Evolutionary conservation across 2,888 invertebrate species (phyloP), one percentile per base, ranked within the genome.

Genomic region (Anticlea derivata): DNA sequence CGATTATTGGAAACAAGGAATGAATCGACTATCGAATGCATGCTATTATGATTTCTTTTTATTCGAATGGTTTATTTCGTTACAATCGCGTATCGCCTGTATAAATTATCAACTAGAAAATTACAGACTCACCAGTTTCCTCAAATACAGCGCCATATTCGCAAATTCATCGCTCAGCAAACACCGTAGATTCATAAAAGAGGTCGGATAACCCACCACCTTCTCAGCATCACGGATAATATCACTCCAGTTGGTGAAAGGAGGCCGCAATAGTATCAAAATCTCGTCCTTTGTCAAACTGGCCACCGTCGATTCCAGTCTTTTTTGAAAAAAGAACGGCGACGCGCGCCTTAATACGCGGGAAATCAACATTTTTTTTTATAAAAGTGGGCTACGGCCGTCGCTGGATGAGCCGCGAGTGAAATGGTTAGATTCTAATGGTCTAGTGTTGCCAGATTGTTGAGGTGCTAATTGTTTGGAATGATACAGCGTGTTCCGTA

Each of bases 111-210:
- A n/a, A n/a, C n/a, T n/a, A n/a, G n/a, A n/a, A n/a, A 43, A 24
- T 13, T 7, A 83, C n/a, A n/a, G n/a, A n/a, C 91, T 87, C 46
- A 91, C 91, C 86, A 91, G 68, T 75, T 91, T 91, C 54, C 89
- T 73, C 50, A 91, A 79, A 75, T 91, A 91, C 24, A 89, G 72
- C 29, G 91, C 91, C 80, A 92, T 78, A 74, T 93, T 92, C 31
- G 92, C 92, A 64, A 93, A 92, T 73, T 93, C 93, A 70, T 93
- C 93, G 73, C 92, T 92, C 66, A 92, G 73, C 55, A 92, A 75
- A 73, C 93, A 93, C 73, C 92, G 77, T 64, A 92, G 73, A 75
- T 91, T 92, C 90, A 91, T 92, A 68, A 92, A 92, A 58, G 92
- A 92, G 60, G 93, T 92, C 63, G 93, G 92, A 83, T 93, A 86